Base-by-base conservation (phyloP, 2,797 vertebrate genomes). In the Odontamblyopus rebecca region DNA sequence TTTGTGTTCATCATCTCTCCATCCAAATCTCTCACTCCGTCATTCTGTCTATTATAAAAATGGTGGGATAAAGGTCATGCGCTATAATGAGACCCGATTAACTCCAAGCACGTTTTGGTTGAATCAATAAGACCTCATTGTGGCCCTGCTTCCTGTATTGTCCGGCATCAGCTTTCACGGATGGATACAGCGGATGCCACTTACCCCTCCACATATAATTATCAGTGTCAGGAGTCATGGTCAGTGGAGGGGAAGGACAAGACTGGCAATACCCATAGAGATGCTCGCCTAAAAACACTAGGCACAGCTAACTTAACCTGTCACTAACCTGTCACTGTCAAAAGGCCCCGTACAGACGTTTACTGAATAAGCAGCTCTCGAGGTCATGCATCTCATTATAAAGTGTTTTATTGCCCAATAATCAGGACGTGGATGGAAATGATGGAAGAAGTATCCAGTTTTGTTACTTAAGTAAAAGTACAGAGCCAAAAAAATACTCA, bases 101-200 rank as follows among this genome's bases (percentile, higher is more conserved):
- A 89, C 71, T 82, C 75, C 76, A 71, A 77, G 71, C 80, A 62
- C 69, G 62, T 72, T 82, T 75, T 85, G 79, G 89, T 87, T 80
- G 88, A 88, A 91, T 91, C 89, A 90, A 88, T 91, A 88, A 80
- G 67, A 63, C 70, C 68, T n/a, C 78, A 70, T 74, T 71, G 71
- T 68, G 69, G 71, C 74, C 69, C 74, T 67, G 59, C 81, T 74
- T 81, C 74, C 76, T 77, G 77, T 38, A 50, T 48, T 61, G 74
- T 67, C 30, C 71, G 60, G 59, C 41, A 61, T 76, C 23, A 18
- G 62, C 50, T 54, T 75, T 74, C 69, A 62, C 27, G 32, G 51
- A 64, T 75, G 68, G 61, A 72, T 62, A 67, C 57, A 29, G 69
- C 50, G 48, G 74, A 63, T 0, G 18, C n/a, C 27, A 57, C 38